Percentiles rank a stretch among this genome's conserved stretches.
Conservation (phyloP, 1,140 invertebrate species). For the Probaryconus sp. region DNA sequence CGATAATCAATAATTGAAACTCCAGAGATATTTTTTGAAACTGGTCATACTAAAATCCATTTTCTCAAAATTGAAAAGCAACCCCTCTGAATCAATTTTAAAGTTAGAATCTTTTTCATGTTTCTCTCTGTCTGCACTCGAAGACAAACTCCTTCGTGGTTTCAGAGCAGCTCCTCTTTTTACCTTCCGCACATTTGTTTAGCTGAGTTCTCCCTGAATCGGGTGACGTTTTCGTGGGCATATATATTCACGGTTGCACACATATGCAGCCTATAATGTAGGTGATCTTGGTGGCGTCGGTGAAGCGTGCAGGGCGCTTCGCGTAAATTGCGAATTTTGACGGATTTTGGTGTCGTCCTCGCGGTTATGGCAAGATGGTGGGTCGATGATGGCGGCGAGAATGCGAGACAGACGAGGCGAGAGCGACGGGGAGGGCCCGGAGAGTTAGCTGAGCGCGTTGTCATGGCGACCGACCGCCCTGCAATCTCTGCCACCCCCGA, state of each 20-base stretch:
- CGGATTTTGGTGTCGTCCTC: conserved; percentile 54
- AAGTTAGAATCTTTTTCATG: no score
- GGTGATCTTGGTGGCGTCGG: conserved; percentile 32
- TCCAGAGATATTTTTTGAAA: no score
- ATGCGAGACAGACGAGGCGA: conserved; percentile 61
- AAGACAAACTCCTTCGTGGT: no score
- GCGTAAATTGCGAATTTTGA: conserved; percentile 59
- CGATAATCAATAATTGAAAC: no score
- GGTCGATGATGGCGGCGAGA: conserved; percentile 77
- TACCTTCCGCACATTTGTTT: no score
- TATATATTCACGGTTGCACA: neutral
- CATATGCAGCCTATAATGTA: conserved; percentile 1
- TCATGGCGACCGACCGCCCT: conserved; percentile 78
- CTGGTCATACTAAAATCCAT: no score
- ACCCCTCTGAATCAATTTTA: no score
- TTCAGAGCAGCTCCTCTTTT: no score
- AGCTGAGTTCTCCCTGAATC: no score
- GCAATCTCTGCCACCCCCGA: conserved; percentile 68
- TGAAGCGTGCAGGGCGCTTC: conserved; percentile 40
- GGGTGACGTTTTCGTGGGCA: conserved; percentile 1
- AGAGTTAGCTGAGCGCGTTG: conserved; percentile 71
- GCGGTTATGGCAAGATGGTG: conserved; percentile 76
- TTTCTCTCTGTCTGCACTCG: no score
- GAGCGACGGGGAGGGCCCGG: conserved; percentile 47
- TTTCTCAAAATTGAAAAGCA: no score